phyloP scores from a whole-genome alignment of 1,140 invertebrate genomes.

The Phocides pigmalion region DNA sequence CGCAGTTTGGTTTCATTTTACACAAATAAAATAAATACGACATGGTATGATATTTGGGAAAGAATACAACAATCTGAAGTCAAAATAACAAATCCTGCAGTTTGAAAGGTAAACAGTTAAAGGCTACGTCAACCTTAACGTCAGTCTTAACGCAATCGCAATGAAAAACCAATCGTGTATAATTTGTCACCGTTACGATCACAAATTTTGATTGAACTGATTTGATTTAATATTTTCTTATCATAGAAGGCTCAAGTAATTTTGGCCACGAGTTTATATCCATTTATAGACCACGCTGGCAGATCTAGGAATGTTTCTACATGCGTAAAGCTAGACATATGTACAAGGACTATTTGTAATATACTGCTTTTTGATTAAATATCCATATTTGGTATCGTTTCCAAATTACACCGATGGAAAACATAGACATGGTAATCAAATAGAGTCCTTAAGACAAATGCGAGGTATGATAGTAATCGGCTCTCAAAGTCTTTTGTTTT shows the following conservation, averaged over 20 bases:
- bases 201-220: conserved; percentile 30
- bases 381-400: neutral
- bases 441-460: too few species aligned
- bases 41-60: conserved; percentile 5
- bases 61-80: conserved; percentile 11
- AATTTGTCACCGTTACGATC: conserved; percentile 26
- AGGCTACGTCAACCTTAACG: conserved; percentile 20
- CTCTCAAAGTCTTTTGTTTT: too few species aligned
- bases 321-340: conserved; percentile 10
- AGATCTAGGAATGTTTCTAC: conserved; percentile 6
- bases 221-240: conserved; percentile 15
- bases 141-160: conserved; percentile 17
- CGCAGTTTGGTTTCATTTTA: too few species aligned
- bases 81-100: conserved; percentile 24
- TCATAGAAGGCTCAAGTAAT: conserved; percentile 15
- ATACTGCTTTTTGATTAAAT: neutral
- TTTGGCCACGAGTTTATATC: conserved; percentile 9
- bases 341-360: conserved; percentile 7
- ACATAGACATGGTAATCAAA: neutral
- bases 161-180: conserved; percentile 24
- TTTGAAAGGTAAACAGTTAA: conserved; percentile 28
- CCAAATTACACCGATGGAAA: neutral
- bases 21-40: conserved; percentile 6
- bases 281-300: conserved; percentile 4
- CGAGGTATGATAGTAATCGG: too few species aligned